Evolutionary conservation across 64 coral and sea anemone species (phyloP), one percentile per base, ranked within the genome.

Genomic region (Montipora efflorescens): DNA sequence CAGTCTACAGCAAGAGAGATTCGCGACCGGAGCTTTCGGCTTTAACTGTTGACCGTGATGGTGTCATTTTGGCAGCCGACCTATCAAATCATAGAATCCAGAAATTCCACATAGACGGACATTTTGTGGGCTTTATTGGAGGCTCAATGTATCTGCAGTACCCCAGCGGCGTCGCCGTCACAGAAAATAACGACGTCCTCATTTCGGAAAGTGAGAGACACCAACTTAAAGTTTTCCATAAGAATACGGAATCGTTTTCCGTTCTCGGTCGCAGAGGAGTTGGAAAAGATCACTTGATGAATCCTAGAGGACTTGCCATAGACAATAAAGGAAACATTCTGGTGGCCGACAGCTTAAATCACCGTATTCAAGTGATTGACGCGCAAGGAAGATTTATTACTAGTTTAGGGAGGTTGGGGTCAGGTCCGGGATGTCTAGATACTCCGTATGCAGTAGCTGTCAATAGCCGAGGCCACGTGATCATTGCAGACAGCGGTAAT

Each of bases 51-150:
- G 96, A 98, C 50, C 88, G 69, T 74, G 96, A 95, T 8, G 96
- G 93, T 1, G 80, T 84, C 25, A 87, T 98, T 28, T 74, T 98
- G 5, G 79, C 87, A 18, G 96, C 90, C 5, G 96, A 98, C 61
- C 74, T 75, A 28, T 87, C 77, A 25, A 98, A 98, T 59, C 89
- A 92, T 69, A 80, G 96, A 61, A 95, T 98, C 52, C 96, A 98
- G 73, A 98, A 98, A 79, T 98, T 98, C 66, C 89, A 79, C 43
- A 92, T 98, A 23, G 96, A 98, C 48, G 96, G 96, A 1, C 59
- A 92, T 71, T 98, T 98, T 83, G n/a, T 98, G 14, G 93, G 96
- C 8, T 95, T 98, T 46, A 98, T 98, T 62, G 96, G 96, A 11
- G 96, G 96, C 11, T 87, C 93, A 5, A 85, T 87, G 74, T 90